Percentiles rank a stretch among this genome's conserved stretches.
Evolutionary conservation across 2,113 vertebrate genomes (phyloP).

Genomic region (Ancistrus triradiatus): DNA sequence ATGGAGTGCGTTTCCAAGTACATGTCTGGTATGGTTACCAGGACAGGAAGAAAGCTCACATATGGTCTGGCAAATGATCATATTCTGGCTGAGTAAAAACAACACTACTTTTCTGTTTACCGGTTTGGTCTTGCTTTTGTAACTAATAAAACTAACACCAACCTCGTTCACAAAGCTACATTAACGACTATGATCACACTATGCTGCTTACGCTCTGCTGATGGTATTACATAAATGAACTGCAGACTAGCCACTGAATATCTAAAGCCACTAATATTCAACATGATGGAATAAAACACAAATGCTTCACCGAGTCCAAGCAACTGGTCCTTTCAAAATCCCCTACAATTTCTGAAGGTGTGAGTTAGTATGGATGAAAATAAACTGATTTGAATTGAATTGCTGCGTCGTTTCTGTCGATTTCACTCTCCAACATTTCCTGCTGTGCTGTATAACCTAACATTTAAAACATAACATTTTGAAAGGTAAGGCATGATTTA

Average conservation of each 20-base stretch:
- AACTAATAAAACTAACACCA: conserved; percentile 50
- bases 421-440: no score
- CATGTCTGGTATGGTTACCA: no score
- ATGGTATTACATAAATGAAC: conserved; percentile 56
- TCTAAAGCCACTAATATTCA: conserved; percentile 36
- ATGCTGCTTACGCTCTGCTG: conserved; percentile 60
- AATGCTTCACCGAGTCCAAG: conserved; percentile 52
- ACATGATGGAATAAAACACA: conserved; percentile 49
- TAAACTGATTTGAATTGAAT: no score
- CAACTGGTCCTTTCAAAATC: no score
- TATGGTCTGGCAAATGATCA: not conserved
- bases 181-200: conserved; percentile 62
- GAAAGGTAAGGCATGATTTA: conserved; percentile 95
- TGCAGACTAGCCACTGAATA: conserved; percentile 44
- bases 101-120: no score
- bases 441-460: conserved; percentile 78
- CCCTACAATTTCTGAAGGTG: no score
- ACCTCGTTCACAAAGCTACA: conserved; percentile 67
- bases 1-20: no score
- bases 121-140: no score
- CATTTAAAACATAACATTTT: conserved; percentile 80
- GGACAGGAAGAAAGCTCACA: no score
- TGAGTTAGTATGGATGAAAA: no score
- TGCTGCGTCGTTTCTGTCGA: no score
- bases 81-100: conserved; percentile 44